Evolutionary conservation across 2,113 vertebrate genomes (phyloP).

Genomic region (Etheostoma spectabile): DNA sequence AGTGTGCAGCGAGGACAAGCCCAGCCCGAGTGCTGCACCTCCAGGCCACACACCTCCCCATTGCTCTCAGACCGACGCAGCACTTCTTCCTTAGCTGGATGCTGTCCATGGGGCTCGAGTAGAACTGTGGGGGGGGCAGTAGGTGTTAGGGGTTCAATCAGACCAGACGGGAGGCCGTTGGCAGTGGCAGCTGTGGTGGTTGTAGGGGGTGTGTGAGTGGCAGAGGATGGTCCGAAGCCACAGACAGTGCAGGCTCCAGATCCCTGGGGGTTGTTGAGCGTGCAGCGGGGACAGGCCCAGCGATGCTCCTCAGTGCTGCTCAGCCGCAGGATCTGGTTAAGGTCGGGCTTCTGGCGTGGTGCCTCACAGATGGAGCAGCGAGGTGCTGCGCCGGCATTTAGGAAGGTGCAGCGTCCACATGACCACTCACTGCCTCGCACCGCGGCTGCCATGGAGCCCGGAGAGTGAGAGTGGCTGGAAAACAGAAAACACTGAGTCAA

Average conservation of each 20-base stretch:
- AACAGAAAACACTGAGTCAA: conserved; percentile 51
- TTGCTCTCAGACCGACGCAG: conserved; percentile 77
- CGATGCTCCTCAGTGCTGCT: conserved; percentile 94
- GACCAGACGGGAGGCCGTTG: conserved; percentile 87
- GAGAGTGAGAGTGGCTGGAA: conserved; percentile 92
- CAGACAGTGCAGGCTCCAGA: conserved; percentile 92
- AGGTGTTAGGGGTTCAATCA: conserved; percentile 47
- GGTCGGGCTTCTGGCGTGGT: conserved; percentile 94
- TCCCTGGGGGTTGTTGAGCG: conserved; percentile 93
- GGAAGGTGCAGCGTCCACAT: conserved; percentile 95
- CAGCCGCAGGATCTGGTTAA: conserved; percentile 96
- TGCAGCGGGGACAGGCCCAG: conserved; percentile 95
- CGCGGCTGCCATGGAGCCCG: conserved; percentile 92
- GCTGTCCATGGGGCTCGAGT: conserved; percentile 86
- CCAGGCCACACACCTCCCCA: conserved; percentile 64
- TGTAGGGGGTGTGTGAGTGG: conserved; percentile 76
- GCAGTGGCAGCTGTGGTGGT: conserved; percentile 76
- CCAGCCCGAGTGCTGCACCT: conserved; percentile 84
- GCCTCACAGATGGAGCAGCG: conserved; percentile 99
- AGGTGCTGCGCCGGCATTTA: conserved; percentile 90
- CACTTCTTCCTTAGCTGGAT: conserved; percentile 77
- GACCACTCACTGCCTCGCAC: conserved; percentile 91
- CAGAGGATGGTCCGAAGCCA: conserved; percentile 77
- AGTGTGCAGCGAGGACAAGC: conserved; percentile 95
- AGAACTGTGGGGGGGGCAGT: conserved; percentile 56